phyloP scores from a whole-genome alignment of 2,797 vertebrate genomes.

The Sebastes diaconus region DNA sequence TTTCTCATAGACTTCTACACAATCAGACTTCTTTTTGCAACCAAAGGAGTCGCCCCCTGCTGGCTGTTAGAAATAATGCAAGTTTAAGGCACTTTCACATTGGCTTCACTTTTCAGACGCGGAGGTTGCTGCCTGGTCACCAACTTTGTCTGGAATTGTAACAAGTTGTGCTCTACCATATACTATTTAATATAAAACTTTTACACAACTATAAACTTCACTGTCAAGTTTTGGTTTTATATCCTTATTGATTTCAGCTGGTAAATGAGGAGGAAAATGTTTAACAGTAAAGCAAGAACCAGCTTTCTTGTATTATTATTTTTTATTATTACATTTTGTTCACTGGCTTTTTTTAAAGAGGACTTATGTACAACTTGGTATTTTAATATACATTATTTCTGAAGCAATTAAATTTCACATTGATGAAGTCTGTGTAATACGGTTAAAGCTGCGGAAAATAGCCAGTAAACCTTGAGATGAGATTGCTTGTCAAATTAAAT shows the following conservation, averaged over 20 bases:
- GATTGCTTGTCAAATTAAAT: constrained; percentile 2
- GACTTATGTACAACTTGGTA: neutral
- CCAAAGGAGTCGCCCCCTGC: neutral
- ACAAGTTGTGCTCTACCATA: neutral
- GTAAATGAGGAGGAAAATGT: neutral
- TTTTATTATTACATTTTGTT: neutral
- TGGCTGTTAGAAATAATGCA: neutral
- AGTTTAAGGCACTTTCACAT: too few relatives aligned
- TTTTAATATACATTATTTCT: neutral
- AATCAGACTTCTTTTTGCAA: neutral
- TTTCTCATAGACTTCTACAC: neutral
- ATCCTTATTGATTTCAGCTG: neutral
- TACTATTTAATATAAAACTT: neutral
- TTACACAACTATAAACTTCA: neutral
- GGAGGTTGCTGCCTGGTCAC: neutral
- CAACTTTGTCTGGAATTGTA: neutral
- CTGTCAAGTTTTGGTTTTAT: neutral
- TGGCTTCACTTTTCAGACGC: neutral
- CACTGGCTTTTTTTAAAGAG: neutral
- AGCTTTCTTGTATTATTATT: neutral
- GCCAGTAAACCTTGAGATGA: neutral
- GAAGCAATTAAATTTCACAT: neutral
- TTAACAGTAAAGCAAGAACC: neutral
- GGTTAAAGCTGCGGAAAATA: neutral
- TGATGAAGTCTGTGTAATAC: neutral